phyloP scores from a whole-genome alignment of 1,140 invertebrate species.

The Caenorhabditis briggsae region DNA sequence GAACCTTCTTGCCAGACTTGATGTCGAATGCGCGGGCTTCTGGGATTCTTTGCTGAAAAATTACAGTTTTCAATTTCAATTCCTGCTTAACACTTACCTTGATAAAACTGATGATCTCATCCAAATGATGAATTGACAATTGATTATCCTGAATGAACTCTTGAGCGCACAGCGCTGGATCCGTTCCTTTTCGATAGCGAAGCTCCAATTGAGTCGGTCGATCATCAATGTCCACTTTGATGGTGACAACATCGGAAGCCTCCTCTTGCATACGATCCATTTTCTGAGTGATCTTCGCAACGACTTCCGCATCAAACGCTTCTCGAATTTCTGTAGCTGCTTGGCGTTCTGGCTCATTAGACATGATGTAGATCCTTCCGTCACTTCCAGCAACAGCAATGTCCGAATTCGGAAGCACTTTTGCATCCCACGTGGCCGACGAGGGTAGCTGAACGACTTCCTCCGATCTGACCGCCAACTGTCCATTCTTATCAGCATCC shows the following conservation, averaged over 20 bases:
- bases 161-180: slow-evolving; percentile 83
- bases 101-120: slow-evolving; percentile 70
- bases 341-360: slow-evolving; percentile 82
- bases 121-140: slow-evolving; percentile 65
- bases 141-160: slow-evolving; percentile 80
- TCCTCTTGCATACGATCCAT: slow-evolving; percentile 64
- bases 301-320: slow-evolving; percentile 81
- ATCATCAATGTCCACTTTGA: slow-evolving; percentile 93
- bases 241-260: slow-evolving; percentile 67
- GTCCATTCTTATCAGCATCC: background rate
- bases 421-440: slow-evolving; percentile 82
- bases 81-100: slow-evolving; percentile 22
- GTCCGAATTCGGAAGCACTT: slow-evolving; percentile 90
- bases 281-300: background rate
- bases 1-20: slow-evolving; percentile 54
- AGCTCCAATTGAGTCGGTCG: slow-evolving; percentile 87
- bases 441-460: background rate
- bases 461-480: background rate
- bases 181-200: slow-evolving; percentile 87
- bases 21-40: slow-evolving; percentile 60
- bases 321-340: slow-evolving; percentile 82
- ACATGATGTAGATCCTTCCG: slow-evolving; percentile 88
- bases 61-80: no score
- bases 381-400: slow-evolving; percentile 90
- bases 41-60: slow-evolving; percentile 55